Evolutionary conservation across 2,888 invertebrate genomes (phyloP), one percentile per base, ranked within the genome.

Genomic region (Ormyrus rosae): DNA sequence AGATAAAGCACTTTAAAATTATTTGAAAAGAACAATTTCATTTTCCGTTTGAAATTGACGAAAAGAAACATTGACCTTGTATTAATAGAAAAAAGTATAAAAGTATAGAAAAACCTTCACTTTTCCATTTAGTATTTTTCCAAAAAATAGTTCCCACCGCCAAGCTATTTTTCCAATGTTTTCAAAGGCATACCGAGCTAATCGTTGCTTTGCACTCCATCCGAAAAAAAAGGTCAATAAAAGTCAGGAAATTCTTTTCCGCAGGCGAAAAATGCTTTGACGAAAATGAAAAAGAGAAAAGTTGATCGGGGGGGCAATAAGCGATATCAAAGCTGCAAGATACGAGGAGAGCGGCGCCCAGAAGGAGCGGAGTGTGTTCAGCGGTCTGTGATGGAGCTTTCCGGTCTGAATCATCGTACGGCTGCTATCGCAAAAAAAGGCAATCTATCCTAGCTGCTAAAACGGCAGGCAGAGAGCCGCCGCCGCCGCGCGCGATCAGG

Each of bases 401-500:
- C 73, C 73, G 73, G 60, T 73, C 73, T 72, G 78, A 76, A 70
- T 81, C 70, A 68, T 79, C 72, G 56, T 8, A 11, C n/a, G 45
- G 50, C 13, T 10, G n/a, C 46, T 45, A 6, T 50, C 5, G 64
- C 48, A 60, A 75, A 65, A 65, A 55, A 46, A 64, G 64, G 0
- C 73, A 65, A 53, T 72, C 72, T 67, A 74, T 65, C 55, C 6
- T 55, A 8, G 51, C 56, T 46, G 60, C 74, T 34, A 19, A 75
- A 75, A 67, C 45, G n/a, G 50, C n/a, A 13, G 53, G 8, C 34
- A 34, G 34, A 34, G 34, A 34, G 34, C 3, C 3, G 34, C 34
- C 4, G 34, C 34, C 19, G 19, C 2, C 34, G 34, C 34, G 34
- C 34, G 34, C 34, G 10, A 58, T 67, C 65, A 67, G 50, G 8